Percentiles rank a stretch among this genome's conserved stretches.
phyloP scores from a whole-genome alignment of 1,140 invertebrate genomes.

The Diorhabda elongata region DNA sequence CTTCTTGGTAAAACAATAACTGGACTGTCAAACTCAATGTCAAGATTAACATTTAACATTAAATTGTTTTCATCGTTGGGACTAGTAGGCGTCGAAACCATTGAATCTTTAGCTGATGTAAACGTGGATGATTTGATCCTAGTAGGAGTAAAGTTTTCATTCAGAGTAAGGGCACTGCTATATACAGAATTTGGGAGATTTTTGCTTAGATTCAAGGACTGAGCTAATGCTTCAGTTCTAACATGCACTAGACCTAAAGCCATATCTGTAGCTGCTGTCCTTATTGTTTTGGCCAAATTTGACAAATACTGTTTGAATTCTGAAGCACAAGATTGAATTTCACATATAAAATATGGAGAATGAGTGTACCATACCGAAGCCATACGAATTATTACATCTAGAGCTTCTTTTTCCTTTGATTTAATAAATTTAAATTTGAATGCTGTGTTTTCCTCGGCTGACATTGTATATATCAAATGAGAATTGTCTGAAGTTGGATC shows the following conservation, averaged over 20 bases:
- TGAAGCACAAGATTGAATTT: constrained; percentile 77
- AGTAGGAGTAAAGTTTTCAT: constrained; percentile 41
- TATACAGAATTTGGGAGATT: constrained; percentile 50
- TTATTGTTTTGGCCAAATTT: constrained; percentile 75
- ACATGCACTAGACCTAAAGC: constrained; percentile 84
- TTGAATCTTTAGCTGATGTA: constrained; percentile 41
- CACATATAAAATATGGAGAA: constrained; percentile 78
- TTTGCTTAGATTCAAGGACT: constrained; percentile 55
- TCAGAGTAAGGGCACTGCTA: constrained; percentile 41
- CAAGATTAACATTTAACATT: constrained; percentile 52
- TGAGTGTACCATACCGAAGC: constrained; percentile 93
- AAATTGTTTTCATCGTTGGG: constrained; percentile 44
- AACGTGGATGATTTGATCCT: constrained; percentile 38
- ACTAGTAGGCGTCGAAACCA: constrained; percentile 47
- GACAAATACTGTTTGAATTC: constrained; percentile 65
- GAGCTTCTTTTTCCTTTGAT: constrained; percentile 42
- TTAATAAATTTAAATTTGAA: constrained; percentile 63
- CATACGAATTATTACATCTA: constrained; percentile 63
- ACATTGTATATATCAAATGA: constrained; percentile 52
- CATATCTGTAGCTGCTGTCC: constrained; percentile 88
- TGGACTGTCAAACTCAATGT: constrained; percentile 82
- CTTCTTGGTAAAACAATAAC: constrained; percentile 79
- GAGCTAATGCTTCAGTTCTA: constrained; percentile 48
- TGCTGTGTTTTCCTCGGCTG: constrained; percentile 53
- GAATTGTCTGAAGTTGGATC: constrained; percentile 59